These are phyloP conservation scores for Lerista edwardsae DNA, from an alignment of 2,797 vertebrate species.

Conservation along the genomic window DNA sequence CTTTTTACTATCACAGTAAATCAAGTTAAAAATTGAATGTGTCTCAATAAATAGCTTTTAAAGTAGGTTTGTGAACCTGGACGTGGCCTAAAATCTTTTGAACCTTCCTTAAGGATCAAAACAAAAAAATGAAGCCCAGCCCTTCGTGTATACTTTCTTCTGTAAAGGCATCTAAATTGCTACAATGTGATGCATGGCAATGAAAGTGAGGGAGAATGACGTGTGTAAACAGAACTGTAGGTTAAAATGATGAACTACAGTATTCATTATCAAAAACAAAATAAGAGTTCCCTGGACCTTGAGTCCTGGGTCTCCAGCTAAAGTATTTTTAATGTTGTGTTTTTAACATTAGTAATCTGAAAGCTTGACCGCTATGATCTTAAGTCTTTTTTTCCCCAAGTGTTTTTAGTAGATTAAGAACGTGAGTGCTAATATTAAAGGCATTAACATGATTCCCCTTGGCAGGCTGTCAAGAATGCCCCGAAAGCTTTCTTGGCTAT, in stretches of 20 bases:
- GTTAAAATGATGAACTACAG: slow-evolving; percentile 39
- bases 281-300: slow-evolving; percentile 38
- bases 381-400: slow-evolving; percentile 44
- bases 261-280: background rate
- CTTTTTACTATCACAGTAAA: too few species aligned
- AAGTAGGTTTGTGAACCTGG: slow-evolving; percentile 49
- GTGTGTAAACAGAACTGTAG: slow-evolving; percentile 31
- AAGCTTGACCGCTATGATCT: slow-evolving; percentile 50
- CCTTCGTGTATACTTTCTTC: slow-evolving; percentile 49
- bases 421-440: slow-evolving; percentile 40
- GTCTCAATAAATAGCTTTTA: slow-evolving; percentile 11
- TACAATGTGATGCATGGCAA: slow-evolving; percentile 36
- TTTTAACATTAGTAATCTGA: slow-evolving; percentile 54
- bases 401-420: slow-evolving; percentile 61
- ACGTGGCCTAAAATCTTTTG: slow-evolving; percentile 55
- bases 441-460: slow-evolving; percentile 43
- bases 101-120: slow-evolving; percentile 44
- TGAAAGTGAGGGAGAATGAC: slow-evolving; percentile 33
- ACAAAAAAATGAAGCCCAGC: slow-evolving; percentile 55
- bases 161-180: slow-evolving; percentile 52
- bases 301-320: slow-evolving; percentile 21
- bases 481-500: slow-evolving; percentile 50
- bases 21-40: background rate
- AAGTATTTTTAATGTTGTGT: slow-evolving; percentile 43
- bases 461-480: slow-evolving; percentile 38